Percentiles rank a stretch among this genome's conserved stretches.
phyloP scores from a whole-genome alignment of 1,140 invertebrate genomes.

The Contarinia nasturtii region DNA sequence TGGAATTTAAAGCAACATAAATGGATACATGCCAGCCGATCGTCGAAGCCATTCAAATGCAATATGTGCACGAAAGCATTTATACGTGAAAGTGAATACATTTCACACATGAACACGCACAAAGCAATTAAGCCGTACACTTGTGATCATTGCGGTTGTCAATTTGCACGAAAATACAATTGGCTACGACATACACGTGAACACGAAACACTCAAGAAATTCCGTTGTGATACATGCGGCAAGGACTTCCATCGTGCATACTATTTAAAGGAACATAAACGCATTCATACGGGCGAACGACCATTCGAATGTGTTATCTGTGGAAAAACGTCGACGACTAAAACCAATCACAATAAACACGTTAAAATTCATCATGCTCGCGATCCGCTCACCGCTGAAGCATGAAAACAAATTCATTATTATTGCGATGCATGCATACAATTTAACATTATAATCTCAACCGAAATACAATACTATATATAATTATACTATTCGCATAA shows the following conservation, averaged over 20 bases:
- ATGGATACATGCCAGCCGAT: conserved; percentile 71
- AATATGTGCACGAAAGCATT: conserved; percentile 64
- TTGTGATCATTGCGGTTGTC: conserved; percentile 82
- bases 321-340: conserved; percentile 67
- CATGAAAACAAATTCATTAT: conserved; percentile 29
- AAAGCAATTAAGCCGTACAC: conserved; percentile 64
- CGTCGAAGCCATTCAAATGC: conserved; percentile 71
- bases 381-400: conserved; percentile 65
- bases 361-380: conserved; percentile 71
- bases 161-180: conserved; percentile 85
- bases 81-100: conserved; percentile 55
- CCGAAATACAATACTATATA: too few species aligned
- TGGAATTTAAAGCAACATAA: conserved; percentile 75
- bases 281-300: conserved; percentile 47
- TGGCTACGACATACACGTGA: conserved; percentile 77
- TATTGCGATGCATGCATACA: too few species aligned
- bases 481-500: too few species aligned
- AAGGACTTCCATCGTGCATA: conserved; percentile 74
- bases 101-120: conserved; percentile 68
- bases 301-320: conserved; percentile 73
- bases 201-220: conserved; percentile 75
- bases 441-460: too few species aligned
- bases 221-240: conserved; percentile 70
- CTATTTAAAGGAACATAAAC: conserved; percentile 69
- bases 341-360: conserved; percentile 77